A percentile compares a stretch with the other conserved stretches of the same genome.
Evolutionary conservation across 2,888 invertebrate species (phyloP).

Genomic region (Drosophila limbata): DNA sequence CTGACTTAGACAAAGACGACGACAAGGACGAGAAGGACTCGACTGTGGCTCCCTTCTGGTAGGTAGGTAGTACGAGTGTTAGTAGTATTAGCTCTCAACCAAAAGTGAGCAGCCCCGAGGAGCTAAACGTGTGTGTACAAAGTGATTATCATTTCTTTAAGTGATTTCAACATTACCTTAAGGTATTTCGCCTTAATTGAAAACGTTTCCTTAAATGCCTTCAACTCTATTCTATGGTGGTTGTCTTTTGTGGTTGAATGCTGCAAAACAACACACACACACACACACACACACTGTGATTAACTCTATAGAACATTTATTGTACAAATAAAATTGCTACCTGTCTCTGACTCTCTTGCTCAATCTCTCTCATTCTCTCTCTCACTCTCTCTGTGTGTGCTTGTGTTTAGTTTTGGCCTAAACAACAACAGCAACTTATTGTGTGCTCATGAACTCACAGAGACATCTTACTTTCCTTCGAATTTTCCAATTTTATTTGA

Average conservation of each 20-base stretch:
- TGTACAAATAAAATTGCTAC: constrained; percentile 45
- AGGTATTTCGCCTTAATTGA: constrained; percentile 75
- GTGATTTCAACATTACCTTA: constrained; percentile 80
- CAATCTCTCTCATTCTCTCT: neutral
- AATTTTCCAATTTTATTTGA: neutral
- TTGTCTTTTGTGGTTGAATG: constrained; percentile 64
- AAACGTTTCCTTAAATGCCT: constrained; percentile 74
- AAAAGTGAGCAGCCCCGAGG: constrained; percentile 70
- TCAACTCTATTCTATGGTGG: constrained; percentile 24
- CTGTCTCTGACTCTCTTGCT: constrained; percentile 9
- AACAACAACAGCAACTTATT: neutral
- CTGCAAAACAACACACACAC: constrained; percentile 27
- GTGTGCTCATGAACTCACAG: constrained; percentile 12
- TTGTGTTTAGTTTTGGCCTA: constrained; percentile 14
- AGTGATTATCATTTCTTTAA: constrained; percentile 82
- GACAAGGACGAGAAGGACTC: constrained; percentile 16
- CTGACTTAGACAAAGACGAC: constrained; percentile 25
- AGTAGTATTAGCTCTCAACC: constrained; percentile 20
- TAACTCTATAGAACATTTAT: constrained; percentile 56
- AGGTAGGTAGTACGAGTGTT: constrained; percentile 20
- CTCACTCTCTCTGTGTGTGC: neutral
- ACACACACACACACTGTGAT: constrained; percentile 50
- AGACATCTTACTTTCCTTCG: constrained; percentile 13
- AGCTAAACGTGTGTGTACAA: constrained; percentile 70
- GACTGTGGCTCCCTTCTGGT: constrained; percentile 22